Evolutionary conservation across 2,113 vertebrate species (phyloP).

Genomic region (Lanius ludovicianus): DNA sequence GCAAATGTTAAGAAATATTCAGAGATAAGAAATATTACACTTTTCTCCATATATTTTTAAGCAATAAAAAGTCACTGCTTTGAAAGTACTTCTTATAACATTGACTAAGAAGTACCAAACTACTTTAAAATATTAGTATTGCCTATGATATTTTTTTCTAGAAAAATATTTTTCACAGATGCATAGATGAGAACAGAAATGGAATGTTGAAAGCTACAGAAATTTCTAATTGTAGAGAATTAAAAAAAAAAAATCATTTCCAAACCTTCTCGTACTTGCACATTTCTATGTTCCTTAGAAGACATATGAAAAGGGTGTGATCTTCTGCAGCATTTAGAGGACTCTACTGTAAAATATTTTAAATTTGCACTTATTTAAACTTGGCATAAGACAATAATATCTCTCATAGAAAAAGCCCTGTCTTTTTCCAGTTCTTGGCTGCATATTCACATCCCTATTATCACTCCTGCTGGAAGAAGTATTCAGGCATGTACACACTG

Average conservation of each 20-base stretch:
- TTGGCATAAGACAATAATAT: neutral
- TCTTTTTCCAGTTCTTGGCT: neutral
- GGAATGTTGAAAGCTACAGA: neutral
- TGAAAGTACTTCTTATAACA: neutral
- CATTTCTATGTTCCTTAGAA: neutral
- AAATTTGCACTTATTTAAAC: neutral
- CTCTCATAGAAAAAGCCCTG: neutral
- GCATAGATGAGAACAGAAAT: neutral
- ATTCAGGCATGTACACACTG: neutral
- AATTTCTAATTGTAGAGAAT: neutral
- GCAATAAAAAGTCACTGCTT: neutral
- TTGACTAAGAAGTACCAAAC: neutral
- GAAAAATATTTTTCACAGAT: neutral
- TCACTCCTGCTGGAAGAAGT: neutral
- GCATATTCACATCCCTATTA: neutral
- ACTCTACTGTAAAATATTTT: neutral
- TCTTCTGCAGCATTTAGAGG: neutral
- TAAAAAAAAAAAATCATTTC: neutral
- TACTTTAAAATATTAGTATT: neutral
- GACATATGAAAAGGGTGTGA: neutral
- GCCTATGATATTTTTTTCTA: neutral
- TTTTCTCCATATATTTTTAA: neutral
- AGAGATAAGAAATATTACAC: neutral
- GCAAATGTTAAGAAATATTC: neutral
- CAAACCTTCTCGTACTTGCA: neutral